Conservation (phyloP, 2,797 vertebrate genomes). For the Leucoraja ocellata region DNA sequence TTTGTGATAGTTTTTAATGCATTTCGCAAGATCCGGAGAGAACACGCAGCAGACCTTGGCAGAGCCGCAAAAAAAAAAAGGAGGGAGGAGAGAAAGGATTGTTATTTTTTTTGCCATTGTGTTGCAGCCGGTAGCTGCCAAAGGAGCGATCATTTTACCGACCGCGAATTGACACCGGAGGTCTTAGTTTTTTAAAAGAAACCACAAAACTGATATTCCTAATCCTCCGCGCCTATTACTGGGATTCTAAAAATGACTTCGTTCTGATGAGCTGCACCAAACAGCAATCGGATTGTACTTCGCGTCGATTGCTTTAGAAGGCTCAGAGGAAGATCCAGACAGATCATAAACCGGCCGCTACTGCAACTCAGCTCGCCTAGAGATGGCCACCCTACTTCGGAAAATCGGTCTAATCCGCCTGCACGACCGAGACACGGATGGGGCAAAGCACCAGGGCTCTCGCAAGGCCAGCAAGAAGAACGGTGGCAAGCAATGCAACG, state of each 20-base stretch:
- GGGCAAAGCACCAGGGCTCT: slow-evolving; percentile 69
- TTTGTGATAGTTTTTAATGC: not conserved
- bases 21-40: slow-evolving; percentile 5
- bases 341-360: not conserved
- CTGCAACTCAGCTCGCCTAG: slow-evolving; percentile 38
- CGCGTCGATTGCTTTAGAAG: not conserved
- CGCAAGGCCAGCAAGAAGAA: slow-evolving; percentile 39
- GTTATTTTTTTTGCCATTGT: not conserved
- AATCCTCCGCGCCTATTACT: not conserved
- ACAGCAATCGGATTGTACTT: not conserved
- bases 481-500: slow-evolving; percentile 10
- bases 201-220: not conserved
- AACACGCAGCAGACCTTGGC: not conserved
- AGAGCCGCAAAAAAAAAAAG: not conserved
- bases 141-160: not conserved
- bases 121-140: not conserved
- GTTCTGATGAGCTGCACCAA: not conserved
- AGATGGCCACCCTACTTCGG: slow-evolving; percentile 92
- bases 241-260: slow-evolving; percentile 3
- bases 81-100: not conserved
- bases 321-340: not conserved
- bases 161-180: not conserved
- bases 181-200: not conserved
- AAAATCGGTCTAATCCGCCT: slow-evolving; percentile 96
- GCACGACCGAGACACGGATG: slow-evolving; percentile 94